Percentiles rank a stretch among this genome's conserved stretches.
These are phyloP conservation scores for Apocheima hispidaria DNA, from an alignment of 2,888 invertebrate species.

Conservation along the genomic window DNA sequence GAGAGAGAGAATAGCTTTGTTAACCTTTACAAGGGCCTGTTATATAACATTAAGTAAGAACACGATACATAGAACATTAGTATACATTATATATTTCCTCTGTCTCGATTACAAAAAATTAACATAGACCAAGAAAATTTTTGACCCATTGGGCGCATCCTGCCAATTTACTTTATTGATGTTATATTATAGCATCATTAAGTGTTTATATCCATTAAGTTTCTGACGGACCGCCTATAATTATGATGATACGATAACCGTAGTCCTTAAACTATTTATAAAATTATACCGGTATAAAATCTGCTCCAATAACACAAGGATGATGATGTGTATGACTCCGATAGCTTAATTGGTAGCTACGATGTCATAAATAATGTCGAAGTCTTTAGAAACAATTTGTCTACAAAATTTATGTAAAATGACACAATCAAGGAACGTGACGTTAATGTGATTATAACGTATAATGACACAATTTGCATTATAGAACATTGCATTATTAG, in stretches of 20 bases:
- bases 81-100: background rate
- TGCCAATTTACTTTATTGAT: slow-evolving; percentile 84
- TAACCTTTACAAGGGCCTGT: slow-evolving; percentile 2
- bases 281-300: slow-evolving; percentile 77
- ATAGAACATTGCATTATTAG: slow-evolving; percentile 41
- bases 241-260: slow-evolving; percentile 73
- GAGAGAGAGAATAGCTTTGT: slow-evolving; percentile 57
- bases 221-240: slow-evolving; percentile 75
- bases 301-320: slow-evolving; percentile 68
- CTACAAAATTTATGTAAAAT: slow-evolving; percentile 55
- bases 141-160: slow-evolving; percentile 76
- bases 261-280: slow-evolving; percentile 80
- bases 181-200: slow-evolving; percentile 80
- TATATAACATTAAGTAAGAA: background rate
- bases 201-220: slow-evolving; percentile 77
- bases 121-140: slow-evolving; percentile 59
- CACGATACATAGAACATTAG: background rate
- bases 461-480: slow-evolving; percentile 54
- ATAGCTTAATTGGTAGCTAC: slow-evolving; percentile 70
- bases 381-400: slow-evolving; percentile 55
- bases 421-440: slow-evolving; percentile 48
- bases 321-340: slow-evolving; percentile 61
- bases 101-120: slow-evolving; percentile 40
- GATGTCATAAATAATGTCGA: slow-evolving; percentile 59
- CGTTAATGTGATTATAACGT: slow-evolving; percentile 50